A percentile compares a stretch with the other conserved stretches of the same genome.
Evolutionary conservation across 1,140 invertebrate genomes (phyloP).

Genomic region (Leguminivora glycinivorella): DNA sequence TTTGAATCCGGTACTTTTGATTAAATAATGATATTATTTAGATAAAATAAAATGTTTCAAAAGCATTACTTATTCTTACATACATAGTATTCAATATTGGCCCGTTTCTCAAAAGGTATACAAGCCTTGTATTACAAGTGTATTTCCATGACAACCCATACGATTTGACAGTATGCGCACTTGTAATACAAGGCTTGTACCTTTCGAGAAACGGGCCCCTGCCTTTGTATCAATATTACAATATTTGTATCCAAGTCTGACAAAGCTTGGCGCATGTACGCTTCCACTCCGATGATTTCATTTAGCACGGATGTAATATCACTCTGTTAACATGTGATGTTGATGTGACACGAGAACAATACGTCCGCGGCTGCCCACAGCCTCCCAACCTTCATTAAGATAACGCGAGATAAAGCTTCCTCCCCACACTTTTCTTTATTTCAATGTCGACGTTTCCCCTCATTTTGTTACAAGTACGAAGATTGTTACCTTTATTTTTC

Average conservation of each 20-base stretch:
- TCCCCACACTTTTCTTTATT: slow-evolving; percentile 3
- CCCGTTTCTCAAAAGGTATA: too few species aligned
- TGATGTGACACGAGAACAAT: background rate
- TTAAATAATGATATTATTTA: too few species aligned
- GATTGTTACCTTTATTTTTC: slow-evolving; percentile 28
- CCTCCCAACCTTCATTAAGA: slow-evolving; percentile 1
- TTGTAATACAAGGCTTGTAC: too few species aligned
- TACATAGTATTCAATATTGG: too few species aligned
- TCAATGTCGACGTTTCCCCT: slow-evolving; percentile 20
- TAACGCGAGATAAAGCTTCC: slow-evolving; percentile 1
- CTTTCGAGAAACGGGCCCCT: too few species aligned
- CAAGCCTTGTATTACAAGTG: too few species aligned
- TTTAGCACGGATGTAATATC: background rate
- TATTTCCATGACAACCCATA: too few species aligned
- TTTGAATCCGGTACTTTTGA: too few species aligned
- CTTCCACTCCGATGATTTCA: background rate
- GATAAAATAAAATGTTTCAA: too few species aligned
- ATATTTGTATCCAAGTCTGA: background rate
- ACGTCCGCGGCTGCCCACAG: background rate
- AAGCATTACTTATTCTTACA: too few species aligned
- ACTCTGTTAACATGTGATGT: background rate
- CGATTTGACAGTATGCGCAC: too few species aligned
- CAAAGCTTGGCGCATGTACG: background rate
- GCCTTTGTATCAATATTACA: too few species aligned
- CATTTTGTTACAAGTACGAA: slow-evolving; percentile 22